Base-by-base conservation (phyloP, 2,797 vertebrate genomes). In the Onychomys leucogaster region DNA sequence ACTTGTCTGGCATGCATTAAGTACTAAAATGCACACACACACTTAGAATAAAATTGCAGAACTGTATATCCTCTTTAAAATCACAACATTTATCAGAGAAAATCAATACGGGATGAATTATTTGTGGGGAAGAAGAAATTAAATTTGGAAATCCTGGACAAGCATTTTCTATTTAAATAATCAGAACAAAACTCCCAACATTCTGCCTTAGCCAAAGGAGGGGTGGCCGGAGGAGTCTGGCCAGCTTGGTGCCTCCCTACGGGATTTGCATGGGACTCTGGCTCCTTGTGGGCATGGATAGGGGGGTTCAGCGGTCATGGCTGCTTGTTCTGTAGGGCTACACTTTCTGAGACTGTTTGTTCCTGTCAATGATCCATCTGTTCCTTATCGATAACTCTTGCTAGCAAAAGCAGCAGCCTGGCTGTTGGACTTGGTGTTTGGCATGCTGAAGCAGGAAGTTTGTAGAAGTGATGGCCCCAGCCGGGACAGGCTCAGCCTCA, bases 71-170 rank as follows among this genome's bases (percentile, higher is more conserved):
- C 61, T 82, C 16, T 77, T 67, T 27, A 16, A 16, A 16, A 27
- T 21, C 83, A 27, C 34, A 87, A 29, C 34, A 57, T 29, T 71
- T 71, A 29, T 63, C 13, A 23, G 49, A 37, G 46, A n/a, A 69
- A 86, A 86, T 71, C 84, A 71, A 69, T 52, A 52, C n/a, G 3
- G 43, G 84, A 69, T 86, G 46, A 49, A 99, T 99, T 99, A 99
- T 29, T 83, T 83, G 61, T 32, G 1, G 34, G 13, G 13, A 21
- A 17, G 29, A 37, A 81, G 7, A 19, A 13, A 57, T 14, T 69
- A 29, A 57, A 57, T 46, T 69, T 59, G 52, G 49, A 71, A 69
- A 43, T 71, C 4, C 2, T 65, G 21, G 52, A 37, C 34, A 37
- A 87, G 85, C 4, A 6, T 55, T 86, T 87, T 73, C 67, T 87